Conservation (phyloP, 2,888 invertebrate species). For the Blera fallax region DNA sequence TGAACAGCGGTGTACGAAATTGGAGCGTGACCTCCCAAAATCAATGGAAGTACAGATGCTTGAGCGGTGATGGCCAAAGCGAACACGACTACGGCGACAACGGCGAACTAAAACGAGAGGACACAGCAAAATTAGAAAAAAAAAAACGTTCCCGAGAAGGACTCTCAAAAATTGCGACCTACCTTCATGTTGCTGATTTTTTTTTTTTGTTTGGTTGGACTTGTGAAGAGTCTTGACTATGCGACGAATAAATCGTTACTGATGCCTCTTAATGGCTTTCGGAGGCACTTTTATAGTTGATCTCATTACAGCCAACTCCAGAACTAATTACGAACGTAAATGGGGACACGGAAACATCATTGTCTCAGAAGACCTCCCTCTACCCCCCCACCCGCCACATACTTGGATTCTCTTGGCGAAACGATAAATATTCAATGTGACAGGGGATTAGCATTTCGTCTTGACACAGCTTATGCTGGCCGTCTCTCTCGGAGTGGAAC, state of each 20-base stretch:
- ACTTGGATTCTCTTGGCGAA: constrained; percentile 39
- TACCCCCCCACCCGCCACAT: neutral
- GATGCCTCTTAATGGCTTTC: constrained; percentile 73
- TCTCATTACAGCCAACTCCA: constrained; percentile 38
- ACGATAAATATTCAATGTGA: constrained; percentile 63
- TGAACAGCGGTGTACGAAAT: constrained; percentile 73
- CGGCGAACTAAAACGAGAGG: constrained; percentile 77
- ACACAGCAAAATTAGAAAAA: neutral
- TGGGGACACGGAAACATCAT: constrained; percentile 55
- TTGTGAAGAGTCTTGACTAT: constrained; percentile 75
- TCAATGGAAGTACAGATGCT: constrained; percentile 77
- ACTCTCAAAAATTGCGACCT: constrained; percentile 8
- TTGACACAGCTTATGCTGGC: neutral
- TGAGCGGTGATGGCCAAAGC: constrained; percentile 79
- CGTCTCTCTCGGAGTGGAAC: neutral
- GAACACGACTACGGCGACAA: constrained; percentile 80
- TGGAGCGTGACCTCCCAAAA: constrained; percentile 53
- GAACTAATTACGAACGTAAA: constrained; percentile 52
- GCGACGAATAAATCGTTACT: constrained; percentile 79
- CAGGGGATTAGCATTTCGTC: constrained; percentile 63
- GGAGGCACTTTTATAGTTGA: constrained; percentile 61
- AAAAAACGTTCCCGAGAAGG: neutral
- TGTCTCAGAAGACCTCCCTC: neutral
- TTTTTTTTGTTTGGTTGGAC: constrained; percentile 46
- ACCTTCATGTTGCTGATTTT: constrained; percentile 80